phyloP scores from a whole-genome alignment of 2,113 vertebrate species.

The Gymnogyps californianus region DNA sequence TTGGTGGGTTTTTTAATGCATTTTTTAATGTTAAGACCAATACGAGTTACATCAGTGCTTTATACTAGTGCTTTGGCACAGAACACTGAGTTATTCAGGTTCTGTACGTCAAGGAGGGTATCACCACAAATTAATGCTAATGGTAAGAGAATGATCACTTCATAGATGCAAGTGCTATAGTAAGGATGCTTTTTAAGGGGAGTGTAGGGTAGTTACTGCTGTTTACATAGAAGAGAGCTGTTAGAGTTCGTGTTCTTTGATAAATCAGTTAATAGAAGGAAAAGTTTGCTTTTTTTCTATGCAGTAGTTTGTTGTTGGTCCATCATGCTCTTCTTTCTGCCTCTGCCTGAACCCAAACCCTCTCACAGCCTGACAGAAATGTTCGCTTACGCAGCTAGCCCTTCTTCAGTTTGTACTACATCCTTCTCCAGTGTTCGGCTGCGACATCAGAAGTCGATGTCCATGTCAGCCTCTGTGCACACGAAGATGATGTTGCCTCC shows the following conservation, averaged over 20 bases:
- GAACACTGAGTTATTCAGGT: neutral
- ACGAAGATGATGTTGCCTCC: slow-evolving; percentile 84
- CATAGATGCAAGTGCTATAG: neutral
- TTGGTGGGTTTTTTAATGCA: neutral
- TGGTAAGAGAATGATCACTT: neutral
- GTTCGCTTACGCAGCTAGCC: slow-evolving; percentile 82
- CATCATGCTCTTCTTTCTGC: slow-evolving; percentile 79
- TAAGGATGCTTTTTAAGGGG: neutral
- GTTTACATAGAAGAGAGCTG: neutral
- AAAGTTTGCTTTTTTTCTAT: slow-evolving; percentile 54
- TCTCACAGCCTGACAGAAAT: slow-evolving; percentile 84
- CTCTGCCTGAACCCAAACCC: slow-evolving; percentile 74
- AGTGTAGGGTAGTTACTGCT: neutral
- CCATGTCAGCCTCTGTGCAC: slow-evolving; percentile 83
- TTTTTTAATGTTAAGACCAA: neutral
- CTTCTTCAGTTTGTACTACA: slow-evolving; percentile 79
- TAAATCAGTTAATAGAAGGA: slow-evolving; percentile 43
- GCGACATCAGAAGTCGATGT: slow-evolving; percentile 86
- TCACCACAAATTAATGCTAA: neutral
- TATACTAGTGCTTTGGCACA: neutral
- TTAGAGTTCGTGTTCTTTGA: slow-evolving; percentile 10
- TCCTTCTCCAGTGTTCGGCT: slow-evolving; percentile 83
- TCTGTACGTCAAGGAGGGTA: neutral
- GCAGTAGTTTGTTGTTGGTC: slow-evolving; percentile 67
- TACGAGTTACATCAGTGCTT: neutral